A percentile compares a stretch with the other conserved stretches of the same genome.
Evolutionary conservation across 2,113 vertebrate species (phyloP).

Genomic region (Hippocampus mohnikei): DNA sequence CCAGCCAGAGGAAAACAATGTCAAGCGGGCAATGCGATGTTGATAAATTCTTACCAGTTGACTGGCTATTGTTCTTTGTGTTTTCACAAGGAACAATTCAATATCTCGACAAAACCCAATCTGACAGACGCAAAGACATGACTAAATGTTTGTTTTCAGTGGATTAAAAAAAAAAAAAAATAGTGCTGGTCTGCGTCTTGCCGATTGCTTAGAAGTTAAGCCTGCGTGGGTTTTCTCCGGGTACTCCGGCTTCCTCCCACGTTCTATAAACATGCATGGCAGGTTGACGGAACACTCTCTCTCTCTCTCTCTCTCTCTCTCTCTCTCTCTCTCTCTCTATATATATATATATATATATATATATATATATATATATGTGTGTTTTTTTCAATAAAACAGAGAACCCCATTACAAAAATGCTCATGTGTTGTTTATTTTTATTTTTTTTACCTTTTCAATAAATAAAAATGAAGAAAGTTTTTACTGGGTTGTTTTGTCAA

Average conservation of each 20-base stretch:
- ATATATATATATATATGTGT: no score
- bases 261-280: no score
- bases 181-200: not conserved
- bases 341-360: no score
- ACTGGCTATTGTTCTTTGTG: slow-evolving; percentile 1
- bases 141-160: not conserved
- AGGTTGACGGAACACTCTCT: no score
- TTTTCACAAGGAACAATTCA: not conserved
- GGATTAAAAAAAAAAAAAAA: not conserved
- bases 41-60: not conserved
- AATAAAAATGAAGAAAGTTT: not conserved
- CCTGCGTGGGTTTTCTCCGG: no score
- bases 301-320: no score
- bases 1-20: not conserved
- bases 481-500: not conserved
- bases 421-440: no score
- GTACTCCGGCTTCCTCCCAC: no score
- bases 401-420: no score
- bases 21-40: not conserved
- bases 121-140: not conserved
- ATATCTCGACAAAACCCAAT: not conserved
- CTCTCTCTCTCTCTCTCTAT: no score
- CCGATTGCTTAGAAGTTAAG: not conserved
- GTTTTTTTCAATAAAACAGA: no score
- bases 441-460: no score